phyloP scores from a whole-genome alignment of 2,888 invertebrate species.

The Euphydryas editha region DNA sequence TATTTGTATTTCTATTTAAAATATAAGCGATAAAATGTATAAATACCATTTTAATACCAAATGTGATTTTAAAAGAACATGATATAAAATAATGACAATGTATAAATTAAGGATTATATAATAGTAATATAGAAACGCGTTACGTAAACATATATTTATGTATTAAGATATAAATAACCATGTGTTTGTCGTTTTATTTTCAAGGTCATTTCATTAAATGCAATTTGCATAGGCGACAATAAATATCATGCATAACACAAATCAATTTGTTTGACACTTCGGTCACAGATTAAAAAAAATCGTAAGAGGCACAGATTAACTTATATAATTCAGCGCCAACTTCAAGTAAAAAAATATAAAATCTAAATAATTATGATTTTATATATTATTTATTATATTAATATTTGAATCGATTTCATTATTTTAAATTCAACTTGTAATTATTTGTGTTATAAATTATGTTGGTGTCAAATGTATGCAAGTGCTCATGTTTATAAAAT shows the following conservation, averaged over 20 bases:
- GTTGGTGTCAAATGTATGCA: no score
- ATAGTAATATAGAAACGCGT: background rate
- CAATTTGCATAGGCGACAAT: constrained; percentile 20
- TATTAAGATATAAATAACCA: constrained; percentile 11
- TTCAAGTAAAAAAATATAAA: no score
- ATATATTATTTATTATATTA: no score
- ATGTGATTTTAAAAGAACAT: no score
- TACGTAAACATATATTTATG: background rate
- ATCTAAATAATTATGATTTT: no score
- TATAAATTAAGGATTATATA: background rate
- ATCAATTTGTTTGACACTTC: constrained; percentile 40
- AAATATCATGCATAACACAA: constrained; percentile 30
- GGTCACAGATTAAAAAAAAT: constrained; percentile 14
- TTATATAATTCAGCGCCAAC: no score
- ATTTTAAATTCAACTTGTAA: background rate
- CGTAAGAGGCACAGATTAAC: background rate
- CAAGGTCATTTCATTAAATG: constrained; percentile 17
- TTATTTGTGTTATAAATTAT: no score
- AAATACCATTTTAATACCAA: no score
- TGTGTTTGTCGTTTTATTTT: background rate
- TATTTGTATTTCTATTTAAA: no score
- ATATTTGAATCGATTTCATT: no score
- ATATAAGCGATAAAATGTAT: no score
- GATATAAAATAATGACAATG: background rate
- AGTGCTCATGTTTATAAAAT: no score